Percentiles rank a stretch among this genome's conserved stretches.
These are phyloP conservation scores for Apotomis betuletana DNA, from an alignment of 2,888 invertebrate genomes.

Conservation along the genomic window DNA sequence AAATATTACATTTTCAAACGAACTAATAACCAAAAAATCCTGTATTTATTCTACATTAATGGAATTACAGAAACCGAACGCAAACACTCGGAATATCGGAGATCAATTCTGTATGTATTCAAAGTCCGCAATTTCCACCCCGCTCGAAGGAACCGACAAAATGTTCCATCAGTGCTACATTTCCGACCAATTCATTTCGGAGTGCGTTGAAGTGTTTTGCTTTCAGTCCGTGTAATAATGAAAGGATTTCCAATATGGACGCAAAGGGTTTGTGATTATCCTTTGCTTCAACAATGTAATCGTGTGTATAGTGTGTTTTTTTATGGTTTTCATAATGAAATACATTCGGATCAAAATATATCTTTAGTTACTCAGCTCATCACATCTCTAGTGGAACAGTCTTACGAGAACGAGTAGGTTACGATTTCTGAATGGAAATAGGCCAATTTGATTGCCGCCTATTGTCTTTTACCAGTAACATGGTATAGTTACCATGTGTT, in stretches of 20 bases:
- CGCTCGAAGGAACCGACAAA: constrained; percentile 3
- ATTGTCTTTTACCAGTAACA: background rate
- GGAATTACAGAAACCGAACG: background rate
- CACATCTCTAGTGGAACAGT: too few relatives aligned
- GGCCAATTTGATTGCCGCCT: background rate
- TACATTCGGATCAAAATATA: too few relatives aligned
- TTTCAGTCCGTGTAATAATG: constrained; percentile 16
- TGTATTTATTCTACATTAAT: background rate
- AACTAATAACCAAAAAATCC: background rate
- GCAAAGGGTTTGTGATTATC: constrained; percentile 24
- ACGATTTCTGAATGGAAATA: background rate
- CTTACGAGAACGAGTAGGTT: background rate
- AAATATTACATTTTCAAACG: background rate
- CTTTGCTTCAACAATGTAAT: too few relatives aligned
- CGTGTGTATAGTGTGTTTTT: too few relatives aligned
- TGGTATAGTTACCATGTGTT: constrained; percentile 5
- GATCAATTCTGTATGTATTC: background rate
- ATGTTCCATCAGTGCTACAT: constrained; percentile 29
- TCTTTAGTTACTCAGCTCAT: too few relatives aligned
- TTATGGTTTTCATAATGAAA: too few relatives aligned
- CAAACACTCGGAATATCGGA: constrained; percentile 5
- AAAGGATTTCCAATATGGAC: constrained; percentile 28
- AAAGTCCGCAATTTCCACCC: background rate
- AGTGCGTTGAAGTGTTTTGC: constrained; percentile 29
- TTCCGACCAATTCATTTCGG: constrained; percentile 26